Evolutionary conservation across 2,888 invertebrate genomes (phyloP), one percentile per base, ranked within the genome.

Genomic region (Phasia obesa): DNA sequence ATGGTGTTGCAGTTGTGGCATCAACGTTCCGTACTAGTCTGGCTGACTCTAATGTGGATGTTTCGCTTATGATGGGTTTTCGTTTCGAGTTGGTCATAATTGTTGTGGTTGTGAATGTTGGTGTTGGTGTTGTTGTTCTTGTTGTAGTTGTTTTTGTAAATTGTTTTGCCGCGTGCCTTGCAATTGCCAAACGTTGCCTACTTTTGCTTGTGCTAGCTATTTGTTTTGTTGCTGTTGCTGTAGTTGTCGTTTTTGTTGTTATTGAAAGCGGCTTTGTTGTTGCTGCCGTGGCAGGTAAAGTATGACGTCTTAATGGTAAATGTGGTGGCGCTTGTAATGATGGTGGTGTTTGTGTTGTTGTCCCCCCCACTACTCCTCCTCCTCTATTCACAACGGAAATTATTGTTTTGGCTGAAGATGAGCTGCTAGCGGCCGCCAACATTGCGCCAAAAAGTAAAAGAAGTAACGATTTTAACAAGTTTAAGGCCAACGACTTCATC

Each of bases 301-400:
- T 74, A 44, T 79, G 86, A 53, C 84, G 85, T 38, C 90, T 91
- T 64, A 92, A 91, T 82, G 90, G 89, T 57, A 92, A 91, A 77
- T 90, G 88, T 49, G 92, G 92, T 25, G 91, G 92, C 67, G 92
- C 91, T 21, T 92, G 92, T 86, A 90, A 82, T 79, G 90, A 90
- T 53, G 92, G 92, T 85, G 91, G 89, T 82, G 89, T 88, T 84
- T 88, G 88, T 81, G 89, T 88, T 70, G 89, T 89, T 31, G 89
- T 87, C 19, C 88, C 62, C 38, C 67, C 21, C 19, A 27, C 17
- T 59, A 88, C 62, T 38, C 67, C 21, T 23, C 21, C 17, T 59
- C 65, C 23, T 53, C 64, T 70, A 21, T 53, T 49, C 25, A 59
- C 55, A 4, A 67, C 55, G 73, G 74, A 67, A 70, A 71, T 80